Conservation (phyloP, 2,888 invertebrate species). For the Torymus texanus region DNA sequence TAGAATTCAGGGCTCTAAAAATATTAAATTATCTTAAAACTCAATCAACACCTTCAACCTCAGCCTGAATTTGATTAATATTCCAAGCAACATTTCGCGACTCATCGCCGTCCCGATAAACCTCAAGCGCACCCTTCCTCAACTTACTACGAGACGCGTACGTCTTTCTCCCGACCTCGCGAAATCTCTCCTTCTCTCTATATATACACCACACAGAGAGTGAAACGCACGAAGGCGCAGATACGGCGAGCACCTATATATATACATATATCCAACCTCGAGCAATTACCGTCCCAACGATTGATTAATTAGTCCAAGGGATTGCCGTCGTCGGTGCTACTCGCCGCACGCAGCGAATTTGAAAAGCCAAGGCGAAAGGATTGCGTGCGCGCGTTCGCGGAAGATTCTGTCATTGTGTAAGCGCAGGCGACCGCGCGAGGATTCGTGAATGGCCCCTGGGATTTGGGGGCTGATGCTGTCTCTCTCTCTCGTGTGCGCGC, state of each 20-base stretch:
- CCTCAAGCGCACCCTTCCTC: neutral
- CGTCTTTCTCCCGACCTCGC: no score
- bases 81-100: neutral
- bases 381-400: slow-evolving; percentile 59
- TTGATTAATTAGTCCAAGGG: slow-evolving; percentile 40
- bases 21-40: neutral
- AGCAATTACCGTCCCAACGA: slow-evolving; percentile 39
- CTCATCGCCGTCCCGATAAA: neutral
- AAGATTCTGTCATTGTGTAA: slow-evolving; percentile 58
- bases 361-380: slow-evolving; percentile 49
- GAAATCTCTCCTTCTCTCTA: no score
- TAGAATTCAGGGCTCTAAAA: no score
- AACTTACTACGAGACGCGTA: neutral
- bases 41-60: no score
- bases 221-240: no score
- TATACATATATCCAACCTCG: no score
- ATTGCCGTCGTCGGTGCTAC: neutral
- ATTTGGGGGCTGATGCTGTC: slow-evolving; percentile 59
- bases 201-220: no score
- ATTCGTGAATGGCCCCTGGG: slow-evolving; percentile 66
- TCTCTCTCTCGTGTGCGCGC: no score
- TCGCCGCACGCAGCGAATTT: slow-evolving; percentile 1
- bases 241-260: no score
- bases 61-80: neutral
- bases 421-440: slow-evolving; percentile 50